A percentile compares a stretch with the other conserved stretches of the same genome.
Conservation (phyloP, 2,888 invertebrate genomes). For the Drosophila nigritarsus region DNA sequence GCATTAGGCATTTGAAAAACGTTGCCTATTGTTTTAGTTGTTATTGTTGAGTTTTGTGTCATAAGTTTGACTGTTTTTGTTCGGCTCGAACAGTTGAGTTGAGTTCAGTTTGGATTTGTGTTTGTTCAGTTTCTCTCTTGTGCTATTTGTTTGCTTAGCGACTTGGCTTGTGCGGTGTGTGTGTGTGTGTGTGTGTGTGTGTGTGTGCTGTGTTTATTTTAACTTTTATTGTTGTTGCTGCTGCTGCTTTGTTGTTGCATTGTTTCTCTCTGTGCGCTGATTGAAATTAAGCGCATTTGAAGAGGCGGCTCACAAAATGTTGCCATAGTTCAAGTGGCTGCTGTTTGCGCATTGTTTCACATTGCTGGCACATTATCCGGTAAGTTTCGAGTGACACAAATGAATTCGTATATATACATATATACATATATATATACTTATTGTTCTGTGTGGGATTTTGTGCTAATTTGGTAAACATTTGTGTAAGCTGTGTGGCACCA, state of each 20-base stretch:
- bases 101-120: conserved; percentile 18
- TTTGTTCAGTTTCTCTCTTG: conserved; percentile 18
- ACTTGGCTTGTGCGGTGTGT: conserved; percentile 22
- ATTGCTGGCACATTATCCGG: conserved; percentile 22
- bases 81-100: conserved; percentile 23
- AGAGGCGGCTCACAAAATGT: conserved; percentile 84
- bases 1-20: not conserved
- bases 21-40: conserved; percentile 22
- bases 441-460: conserved; percentile 13
- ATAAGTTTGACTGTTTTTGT: conserved; percentile 41
- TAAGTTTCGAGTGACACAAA: conserved; percentile 33
- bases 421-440: not conserved
- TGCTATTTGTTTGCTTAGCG: conserved; percentile 41
- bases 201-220: conserved; percentile 37
- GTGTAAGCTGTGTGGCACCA: conserved; percentile 5
- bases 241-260: conserved; percentile 17
- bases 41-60: conserved; percentile 20
- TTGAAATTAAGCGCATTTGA: conserved; percentile 80
- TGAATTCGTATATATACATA: conserved; percentile 11
- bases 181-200: not conserved
- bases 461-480: conserved; percentile 38
- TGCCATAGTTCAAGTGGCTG: conserved; percentile 46
- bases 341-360: conserved; percentile 29
- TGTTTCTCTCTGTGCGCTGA: conserved; percentile 42
- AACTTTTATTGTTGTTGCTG: conserved; percentile 25